A percentile compares a stretch with the other conserved stretches of the same genome.
phyloP scores from a whole-genome alignment of 2,888 invertebrate species.

The Dolichomitus sp. region DNA sequence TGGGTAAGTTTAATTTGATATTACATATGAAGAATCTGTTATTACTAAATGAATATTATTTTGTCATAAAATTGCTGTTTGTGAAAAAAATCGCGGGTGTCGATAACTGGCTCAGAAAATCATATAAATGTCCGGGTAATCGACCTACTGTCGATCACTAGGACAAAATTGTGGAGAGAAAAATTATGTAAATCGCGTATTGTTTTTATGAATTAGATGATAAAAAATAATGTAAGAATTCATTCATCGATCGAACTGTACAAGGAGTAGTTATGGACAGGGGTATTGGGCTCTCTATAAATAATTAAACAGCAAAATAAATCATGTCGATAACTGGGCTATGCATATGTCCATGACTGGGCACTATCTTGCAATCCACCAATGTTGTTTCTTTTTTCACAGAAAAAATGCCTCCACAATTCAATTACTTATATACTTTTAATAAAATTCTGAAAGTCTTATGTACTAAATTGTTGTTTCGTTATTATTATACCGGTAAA shows the following conservation, averaged over 20 bases:
- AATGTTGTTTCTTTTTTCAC: background rate
- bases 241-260: background rate
- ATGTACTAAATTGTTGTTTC: constrained; percentile 1
- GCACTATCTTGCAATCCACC: background rate
- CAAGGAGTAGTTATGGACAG: background rate
- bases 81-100: constrained; percentile 21
- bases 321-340: constrained; percentile 7
- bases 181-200: no score
- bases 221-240: no score
- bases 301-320: background rate
- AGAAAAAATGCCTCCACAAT: no score
- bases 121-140: constrained; percentile 8
- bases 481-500: constrained; percentile 15
- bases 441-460: constrained; percentile 5
- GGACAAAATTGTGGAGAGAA: no score
- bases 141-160: background rate
- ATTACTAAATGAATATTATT: constrained; percentile 5
- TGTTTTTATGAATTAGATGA: no score
- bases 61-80: constrained; percentile 8
- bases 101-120: background rate
- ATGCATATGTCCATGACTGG: constrained; percentile 5
- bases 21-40: constrained; percentile 8
- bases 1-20: constrained; percentile 9
- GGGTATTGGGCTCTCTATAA: background rate
- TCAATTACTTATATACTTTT: background rate